Evolutionary conservation across 2,888 invertebrate species (phyloP), one percentile per base, ranked within the genome.

Genomic region (Drepana falcataria): DNA sequence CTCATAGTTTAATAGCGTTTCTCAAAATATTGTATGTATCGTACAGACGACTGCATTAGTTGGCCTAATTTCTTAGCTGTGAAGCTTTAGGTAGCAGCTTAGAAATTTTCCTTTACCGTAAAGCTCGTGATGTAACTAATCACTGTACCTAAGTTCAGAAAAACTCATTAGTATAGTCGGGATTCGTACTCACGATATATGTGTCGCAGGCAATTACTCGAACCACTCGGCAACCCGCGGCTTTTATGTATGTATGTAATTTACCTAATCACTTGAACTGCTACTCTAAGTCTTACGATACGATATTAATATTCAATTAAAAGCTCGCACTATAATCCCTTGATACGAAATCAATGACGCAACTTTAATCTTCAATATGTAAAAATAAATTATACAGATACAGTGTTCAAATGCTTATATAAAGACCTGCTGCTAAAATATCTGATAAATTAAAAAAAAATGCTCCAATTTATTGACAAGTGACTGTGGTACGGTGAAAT

Each of bases 391-490:
- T 44, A 75, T 79, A 78, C 75, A 81, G 84, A 83, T 83, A 71
- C 21, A 21, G 21, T 21, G 21, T 21, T 21, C 21, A 21, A 21
- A 21, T 21, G 63, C 63, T 64, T 69, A 72, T 66, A 63, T 66
- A 59, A 60, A 61, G 61, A 55, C 55, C 34, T 51, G 59, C 73
- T 77, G 79, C 78, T 71, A 78, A 78, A 79, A 76, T 63, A 64
- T 60, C 64, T 60, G 65, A 72, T 73, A 74, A 75, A 21, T 21
- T 21, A 1, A 21, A 21, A 21, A 21, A 21, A 21, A 21, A 66
- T 77, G 83, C 69, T 77, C 84, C 76, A 81, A 74, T 81, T 84
- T 73, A 71, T 71, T 77, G 75, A 70, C 70, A 71, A 75, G 74
- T 76, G 82, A 81, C 77, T 74, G 77, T 73, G 66, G 71, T 67